phyloP scores from a whole-genome alignment of 2,888 invertebrate genomes.

The Heteropelma amictum region DNA sequence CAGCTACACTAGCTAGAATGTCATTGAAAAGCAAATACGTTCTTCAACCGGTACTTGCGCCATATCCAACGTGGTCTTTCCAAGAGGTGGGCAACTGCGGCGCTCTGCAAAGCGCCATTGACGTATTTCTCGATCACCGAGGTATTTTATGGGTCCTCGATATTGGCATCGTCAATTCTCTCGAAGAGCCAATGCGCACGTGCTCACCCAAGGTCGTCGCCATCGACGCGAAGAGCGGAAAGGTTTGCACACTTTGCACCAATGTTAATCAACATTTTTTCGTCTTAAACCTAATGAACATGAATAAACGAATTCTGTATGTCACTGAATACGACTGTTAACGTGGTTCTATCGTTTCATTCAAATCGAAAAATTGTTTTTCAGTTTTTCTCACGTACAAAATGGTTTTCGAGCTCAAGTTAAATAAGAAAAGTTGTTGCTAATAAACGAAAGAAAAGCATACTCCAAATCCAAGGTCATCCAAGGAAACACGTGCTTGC shows the following conservation, averaged over 20 bases:
- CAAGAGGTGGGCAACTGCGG: slow-evolving; percentile 86
- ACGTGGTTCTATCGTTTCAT: too few relatives aligned
- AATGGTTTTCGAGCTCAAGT: too few relatives aligned
- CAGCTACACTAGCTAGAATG: slow-evolving; percentile 81
- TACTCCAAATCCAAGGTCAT: too few relatives aligned
- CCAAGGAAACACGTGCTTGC: too few relatives aligned
- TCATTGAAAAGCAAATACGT: slow-evolving; percentile 78
- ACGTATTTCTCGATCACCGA: slow-evolving; percentile 82
- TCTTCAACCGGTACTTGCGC: slow-evolving; percentile 80
- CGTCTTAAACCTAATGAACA: too few relatives aligned
- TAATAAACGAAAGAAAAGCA: too few relatives aligned
- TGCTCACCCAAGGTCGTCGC: slow-evolving; percentile 83
- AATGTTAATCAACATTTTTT: too few relatives aligned
- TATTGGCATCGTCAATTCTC: slow-evolving; percentile 81
- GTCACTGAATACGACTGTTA: too few relatives aligned
- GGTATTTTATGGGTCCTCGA: slow-evolving; percentile 82
- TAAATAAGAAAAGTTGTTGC: too few relatives aligned
- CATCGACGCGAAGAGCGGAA: slow-evolving; percentile 80
- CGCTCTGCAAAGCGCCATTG: slow-evolving; percentile 85
- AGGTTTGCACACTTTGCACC: too few relatives aligned
- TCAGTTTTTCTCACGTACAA: too few relatives aligned
- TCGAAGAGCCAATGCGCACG: slow-evolving; percentile 81
- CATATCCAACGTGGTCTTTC: slow-evolving; percentile 84
- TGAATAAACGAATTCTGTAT: neutral
- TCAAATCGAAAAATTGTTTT: too few relatives aligned